Percentiles rank a stretch among this genome's conserved stretches.
These are phyloP conservation scores for Acanthosepion esculentum DNA, from an alignment of 2,888 invertebrate species.

Conservation along the genomic window DNA sequence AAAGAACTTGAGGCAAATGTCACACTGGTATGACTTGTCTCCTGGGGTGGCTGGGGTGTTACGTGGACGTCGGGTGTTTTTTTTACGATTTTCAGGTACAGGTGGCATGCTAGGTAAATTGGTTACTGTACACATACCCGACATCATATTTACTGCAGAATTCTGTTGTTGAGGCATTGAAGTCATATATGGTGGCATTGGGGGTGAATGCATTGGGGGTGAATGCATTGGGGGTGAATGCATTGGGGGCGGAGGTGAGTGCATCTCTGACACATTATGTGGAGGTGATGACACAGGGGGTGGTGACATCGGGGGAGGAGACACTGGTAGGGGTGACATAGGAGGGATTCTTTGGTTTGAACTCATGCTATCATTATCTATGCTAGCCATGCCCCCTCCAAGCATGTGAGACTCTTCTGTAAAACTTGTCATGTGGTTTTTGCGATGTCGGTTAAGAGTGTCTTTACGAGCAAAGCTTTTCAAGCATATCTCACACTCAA, in stretches of 20 bases:
- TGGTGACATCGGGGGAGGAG: neutral
- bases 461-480: neutral
- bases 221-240: too few relatives aligned
- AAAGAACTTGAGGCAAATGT: conserved; percentile 39
- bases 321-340: neutral
- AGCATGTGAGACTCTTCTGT: neutral
- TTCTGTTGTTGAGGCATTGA: neutral
- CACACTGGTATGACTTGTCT: conserved; percentile 36
- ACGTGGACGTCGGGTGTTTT: neutral
- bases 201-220: neutral
- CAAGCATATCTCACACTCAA: neutral
- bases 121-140: neutral
- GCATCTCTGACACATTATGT: neutral
- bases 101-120: neutral
- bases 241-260: neutral
- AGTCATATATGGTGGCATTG: neutral
- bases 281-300: neutral
- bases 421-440: neutral
- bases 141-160: neutral
- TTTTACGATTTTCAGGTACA: neutral
- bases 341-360: neutral
- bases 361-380: neutral
- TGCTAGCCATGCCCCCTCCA: neutral
- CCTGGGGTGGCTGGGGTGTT: neutral
- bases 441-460: neutral